phyloP scores from a whole-genome alignment of 2,797 vertebrate species.

The Chrosomus eos region DNA sequence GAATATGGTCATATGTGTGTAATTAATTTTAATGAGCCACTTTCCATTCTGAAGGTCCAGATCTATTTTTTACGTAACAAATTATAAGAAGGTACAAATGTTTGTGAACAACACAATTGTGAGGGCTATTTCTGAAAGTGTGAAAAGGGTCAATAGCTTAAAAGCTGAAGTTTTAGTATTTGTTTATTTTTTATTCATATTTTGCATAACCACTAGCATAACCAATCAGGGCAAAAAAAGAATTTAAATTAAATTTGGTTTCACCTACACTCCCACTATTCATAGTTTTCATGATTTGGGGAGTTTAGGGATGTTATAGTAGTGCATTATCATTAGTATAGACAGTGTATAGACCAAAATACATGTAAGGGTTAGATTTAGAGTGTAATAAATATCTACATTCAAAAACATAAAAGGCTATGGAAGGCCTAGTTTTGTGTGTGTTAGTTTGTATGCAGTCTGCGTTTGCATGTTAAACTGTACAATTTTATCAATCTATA shows the following conservation, averaged over 20 bases:
- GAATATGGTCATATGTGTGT: not conserved
- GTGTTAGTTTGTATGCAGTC: constrained; percentile 17
- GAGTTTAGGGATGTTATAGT: not conserved
- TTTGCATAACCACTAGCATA: too few relatives aligned
- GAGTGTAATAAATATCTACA: not conserved
- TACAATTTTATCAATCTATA: constrained; percentile 33
- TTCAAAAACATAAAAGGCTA: not conserved
- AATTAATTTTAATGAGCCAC: constrained; percentile 19
- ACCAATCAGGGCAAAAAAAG: too few relatives aligned
- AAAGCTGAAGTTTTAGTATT: too few relatives aligned
- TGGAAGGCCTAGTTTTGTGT: not conserved
- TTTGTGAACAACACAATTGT: constrained; percentile 3
- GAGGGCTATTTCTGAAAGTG: not conserved
- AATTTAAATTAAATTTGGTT: too few relatives aligned
- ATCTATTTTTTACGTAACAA: constrained; percentile 7
- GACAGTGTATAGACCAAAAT: too few relatives aligned
- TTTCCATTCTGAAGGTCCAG: not conserved
- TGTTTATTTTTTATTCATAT: too few relatives aligned
- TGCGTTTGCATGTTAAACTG: constrained; percentile 9
- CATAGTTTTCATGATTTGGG: too few relatives aligned
- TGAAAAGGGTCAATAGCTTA: too few relatives aligned
- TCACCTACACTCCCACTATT: too few relatives aligned
- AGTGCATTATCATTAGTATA: not conserved
- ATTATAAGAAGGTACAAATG: constrained; percentile 1
- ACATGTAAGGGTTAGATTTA: not conserved